phyloP scores from a whole-genome alignment of 2,888 invertebrate species.

The Philhelius pedissequus region DNA sequence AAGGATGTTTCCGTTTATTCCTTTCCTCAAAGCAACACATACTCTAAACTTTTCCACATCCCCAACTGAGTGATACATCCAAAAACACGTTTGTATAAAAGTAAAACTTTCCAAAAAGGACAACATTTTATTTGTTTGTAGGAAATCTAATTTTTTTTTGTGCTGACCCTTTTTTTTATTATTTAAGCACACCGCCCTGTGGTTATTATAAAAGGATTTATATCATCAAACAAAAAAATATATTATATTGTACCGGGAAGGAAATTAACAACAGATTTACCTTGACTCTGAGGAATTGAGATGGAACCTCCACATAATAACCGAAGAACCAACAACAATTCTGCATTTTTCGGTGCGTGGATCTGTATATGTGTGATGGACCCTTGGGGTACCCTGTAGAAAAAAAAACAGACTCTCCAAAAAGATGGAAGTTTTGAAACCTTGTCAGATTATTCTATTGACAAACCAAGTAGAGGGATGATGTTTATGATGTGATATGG shows the following conservation, averaged over 20 bases:
- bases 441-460: conserved; percentile 26
- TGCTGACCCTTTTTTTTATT: conserved; percentile 58
- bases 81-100: conserved; percentile 39
- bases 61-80: conserved; percentile 28
- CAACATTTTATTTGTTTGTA: conserved; percentile 58
- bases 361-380: neutral
- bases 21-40: neutral
- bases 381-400: neutral
- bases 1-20: neutral
- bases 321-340: neutral
- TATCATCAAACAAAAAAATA: conserved; percentile 30
- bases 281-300: conserved; percentile 54
- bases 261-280: conserved; percentile 68
- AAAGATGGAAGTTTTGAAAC: conserved; percentile 10
- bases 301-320: conserved; percentile 21
- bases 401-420: neutral
- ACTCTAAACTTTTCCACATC: neutral
- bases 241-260: conserved; percentile 3
- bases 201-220: conserved; percentile 66
- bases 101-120: conserved; percentile 50
- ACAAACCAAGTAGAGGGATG: conserved; percentile 34
- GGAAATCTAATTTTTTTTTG: conserved; percentile 7
- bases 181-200: conserved; percentile 56
- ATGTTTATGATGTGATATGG: conserved; percentile 18
- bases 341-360: neutral